Base-by-base conservation (phyloP, 2,113 vertebrate species). In the Lophotis ruficrista region DNA sequence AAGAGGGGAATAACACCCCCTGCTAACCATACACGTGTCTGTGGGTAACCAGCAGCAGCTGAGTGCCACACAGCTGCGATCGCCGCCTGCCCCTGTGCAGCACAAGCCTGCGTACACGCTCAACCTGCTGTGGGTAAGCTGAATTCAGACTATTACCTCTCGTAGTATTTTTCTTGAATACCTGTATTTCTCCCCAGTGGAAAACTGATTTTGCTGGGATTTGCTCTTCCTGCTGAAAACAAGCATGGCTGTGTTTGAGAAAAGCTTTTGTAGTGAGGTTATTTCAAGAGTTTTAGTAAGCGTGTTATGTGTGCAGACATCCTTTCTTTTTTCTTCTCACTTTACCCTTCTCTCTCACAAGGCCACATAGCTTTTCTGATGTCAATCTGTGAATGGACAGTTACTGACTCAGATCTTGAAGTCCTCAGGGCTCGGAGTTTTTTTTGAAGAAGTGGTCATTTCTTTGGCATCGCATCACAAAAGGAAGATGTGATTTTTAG, bases 181-280 rank as follows among this genome's bases (percentile, higher is more conserved):
- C 17, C 21, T 89, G 38, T 57, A 37, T 73, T 88, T 91, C 48
- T 89, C 31, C 79, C 20, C 66, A 51, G 61, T 27, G 57, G 90
- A 92, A 90, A 65, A 66, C 41, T 83, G 18, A 37, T 82, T 89
- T 83, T 69, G 35, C 38, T 83, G 82, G 69, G 38, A 57, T 94
- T 79, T 94, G 54, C 72, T 92, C 50, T 80, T 91, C 19, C 43
- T 92, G 35, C 30, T 87, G 83, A 75, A 93, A 90, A 31, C n/a
- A 77, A 75, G 12, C 25, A 45, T 66, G 66, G 27, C 51, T 50
- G 20, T 61, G 28, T 75, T 81, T 79, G 56, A 23, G 57, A 53
- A 76, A 61, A 85, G 25, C 37, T 79, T 85, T 81, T n/a, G 45
- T 48, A 78, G 35, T 47, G 68, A 79, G 27, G 50, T 81, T 88